phyloP scores from a whole-genome alignment of 2,888 invertebrate genomes.

The Abrostola triplasia region DNA sequence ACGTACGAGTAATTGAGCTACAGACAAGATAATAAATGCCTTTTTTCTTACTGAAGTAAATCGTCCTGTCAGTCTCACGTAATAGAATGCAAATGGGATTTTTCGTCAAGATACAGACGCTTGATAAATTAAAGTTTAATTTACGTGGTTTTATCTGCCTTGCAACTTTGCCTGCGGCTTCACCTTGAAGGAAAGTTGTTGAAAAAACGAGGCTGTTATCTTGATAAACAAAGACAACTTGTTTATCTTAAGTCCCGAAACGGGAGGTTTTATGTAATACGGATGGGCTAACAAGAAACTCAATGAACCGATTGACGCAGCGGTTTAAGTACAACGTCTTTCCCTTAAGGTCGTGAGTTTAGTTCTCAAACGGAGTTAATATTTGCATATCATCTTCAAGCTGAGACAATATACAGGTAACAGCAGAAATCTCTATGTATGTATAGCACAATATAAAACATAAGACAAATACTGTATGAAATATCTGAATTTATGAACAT shows the following conservation, averaged over 20 bases:
- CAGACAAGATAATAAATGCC: constrained; percentile 58
- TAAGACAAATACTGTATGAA: too few relatives aligned
- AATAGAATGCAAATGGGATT: constrained; percentile 65
- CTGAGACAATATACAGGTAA: too few relatives aligned
- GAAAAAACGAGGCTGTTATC: constrained; percentile 30
- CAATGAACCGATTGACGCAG: too few relatives aligned
- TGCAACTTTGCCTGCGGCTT: constrained; percentile 27
- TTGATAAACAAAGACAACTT: constrained; percentile 14
- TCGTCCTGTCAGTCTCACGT: constrained; percentile 63
- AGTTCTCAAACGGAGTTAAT: too few relatives aligned
- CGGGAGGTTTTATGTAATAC: neutral
- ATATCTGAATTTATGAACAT: too few relatives aligned
- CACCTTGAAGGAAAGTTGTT: constrained; percentile 34
- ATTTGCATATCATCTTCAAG: too few relatives aligned
- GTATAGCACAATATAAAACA: too few relatives aligned
- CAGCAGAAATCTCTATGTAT: too few relatives aligned
- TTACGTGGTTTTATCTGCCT: constrained; percentile 39
- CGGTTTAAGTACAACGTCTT: too few relatives aligned
- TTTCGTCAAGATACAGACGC: constrained; percentile 55
- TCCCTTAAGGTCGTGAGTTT: too few relatives aligned
- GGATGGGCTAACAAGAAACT: neutral
- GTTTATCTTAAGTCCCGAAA: constrained; percentile 1
- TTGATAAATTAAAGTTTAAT: constrained; percentile 58
- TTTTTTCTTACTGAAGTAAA: constrained; percentile 59
- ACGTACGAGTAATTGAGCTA: constrained; percentile 32